A percentile compares a stretch with the other conserved stretches of the same genome.
Evolutionary conservation across 2,888 invertebrate genomes (phyloP).

Genomic region (Tetrapedia diversipes): DNA sequence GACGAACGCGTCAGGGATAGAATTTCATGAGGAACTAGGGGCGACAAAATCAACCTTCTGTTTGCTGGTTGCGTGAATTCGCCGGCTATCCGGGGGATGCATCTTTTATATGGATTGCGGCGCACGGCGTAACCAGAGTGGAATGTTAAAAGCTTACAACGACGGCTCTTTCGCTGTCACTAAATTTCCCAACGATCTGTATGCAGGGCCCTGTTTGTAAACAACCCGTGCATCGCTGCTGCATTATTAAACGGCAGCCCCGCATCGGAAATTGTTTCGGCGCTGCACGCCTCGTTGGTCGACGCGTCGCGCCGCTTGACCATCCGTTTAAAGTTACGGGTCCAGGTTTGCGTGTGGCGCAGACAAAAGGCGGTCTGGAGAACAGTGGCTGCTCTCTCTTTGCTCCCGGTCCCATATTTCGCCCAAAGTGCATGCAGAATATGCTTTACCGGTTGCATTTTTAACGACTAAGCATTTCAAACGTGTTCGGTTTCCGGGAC

Average conservation of each 20-base stretch:
- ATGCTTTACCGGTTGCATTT: no score
- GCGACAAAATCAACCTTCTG: constrained; percentile 33
- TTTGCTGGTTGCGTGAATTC: constrained; percentile 28
- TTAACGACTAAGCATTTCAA: no score
- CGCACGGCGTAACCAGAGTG: constrained; percentile 14
- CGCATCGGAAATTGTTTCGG: constrained; percentile 24
- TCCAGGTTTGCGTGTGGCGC: not conserved
- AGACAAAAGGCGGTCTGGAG: no score
- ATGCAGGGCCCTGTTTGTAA: constrained; percentile 20
- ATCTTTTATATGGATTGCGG: constrained; percentile 47
- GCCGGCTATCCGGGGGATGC: constrained; percentile 22
- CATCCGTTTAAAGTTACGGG: not conserved
- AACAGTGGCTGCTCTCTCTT: not conserved
- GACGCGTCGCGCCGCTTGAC: not conserved
- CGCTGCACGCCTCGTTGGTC: not conserved
- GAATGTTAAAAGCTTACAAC: constrained; percentile 40
- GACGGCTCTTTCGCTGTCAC: constrained; percentile 24
- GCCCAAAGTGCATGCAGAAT: not conserved
- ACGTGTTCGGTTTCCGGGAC: no score
- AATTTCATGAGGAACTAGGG: not conserved
- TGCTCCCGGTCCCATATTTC: no score
- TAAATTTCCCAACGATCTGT: constrained; percentile 32
- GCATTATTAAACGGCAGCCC: constrained; percentile 32
- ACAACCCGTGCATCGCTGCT: constrained; percentile 17
- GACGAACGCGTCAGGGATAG: not conserved